Conservation (phyloP, 2,888 invertebrate species). For the Osmoderma eremita region DNA sequence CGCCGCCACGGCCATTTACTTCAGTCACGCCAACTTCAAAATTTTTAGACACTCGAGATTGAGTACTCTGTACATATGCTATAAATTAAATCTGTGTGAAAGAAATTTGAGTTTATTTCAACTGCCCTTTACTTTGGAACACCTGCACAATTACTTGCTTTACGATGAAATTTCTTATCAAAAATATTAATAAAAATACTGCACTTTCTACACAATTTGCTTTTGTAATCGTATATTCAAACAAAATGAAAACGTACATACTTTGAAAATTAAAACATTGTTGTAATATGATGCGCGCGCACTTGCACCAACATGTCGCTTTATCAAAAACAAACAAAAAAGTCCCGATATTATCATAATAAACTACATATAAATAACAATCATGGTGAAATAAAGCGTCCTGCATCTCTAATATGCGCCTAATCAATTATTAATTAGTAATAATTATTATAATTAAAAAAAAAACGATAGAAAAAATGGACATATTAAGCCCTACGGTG, state of each 20-base stretch:
- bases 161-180: too few relatives aligned
- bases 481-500: constrained; percentile 30
- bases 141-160: too few relatives aligned
- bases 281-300: background rate
- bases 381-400: constrained; percentile 27
- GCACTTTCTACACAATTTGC: too few relatives aligned
- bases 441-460: constrained; percentile 25
- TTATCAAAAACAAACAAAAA: background rate
- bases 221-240: background rate
- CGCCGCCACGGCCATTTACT: too few relatives aligned
- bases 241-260: constrained; percentile 16
- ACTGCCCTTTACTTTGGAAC: too few relatives aligned
- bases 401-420: constrained; percentile 31
- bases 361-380: constrained; percentile 23
- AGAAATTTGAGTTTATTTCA: too few relatives aligned
- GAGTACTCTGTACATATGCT: too few relatives aligned
- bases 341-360: constrained; percentile 8
- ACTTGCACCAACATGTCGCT: constrained; percentile 9
- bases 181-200: too few relatives aligned
- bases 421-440: constrained; percentile 22
- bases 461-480: constrained; percentile 2
- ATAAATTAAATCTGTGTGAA: too few relatives aligned
- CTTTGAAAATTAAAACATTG: constrained; percentile 5
- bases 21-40: too few relatives aligned
- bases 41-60: too few relatives aligned